phyloP scores from a whole-genome alignment of 1,140 invertebrate species.

The Leptinotarsa defecta region DNA sequence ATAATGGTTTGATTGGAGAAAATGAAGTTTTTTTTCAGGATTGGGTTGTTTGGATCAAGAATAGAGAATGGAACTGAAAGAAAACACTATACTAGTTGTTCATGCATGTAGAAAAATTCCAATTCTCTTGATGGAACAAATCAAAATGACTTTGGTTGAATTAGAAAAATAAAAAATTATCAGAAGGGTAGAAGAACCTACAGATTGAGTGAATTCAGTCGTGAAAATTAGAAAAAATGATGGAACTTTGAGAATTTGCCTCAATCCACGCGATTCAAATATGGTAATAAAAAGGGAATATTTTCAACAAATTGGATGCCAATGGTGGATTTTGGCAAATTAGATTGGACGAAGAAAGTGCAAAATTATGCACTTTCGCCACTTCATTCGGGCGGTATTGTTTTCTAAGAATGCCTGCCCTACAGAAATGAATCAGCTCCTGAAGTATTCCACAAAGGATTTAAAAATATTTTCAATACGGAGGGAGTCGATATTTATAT shows the following conservation, averaged over 20 bases:
- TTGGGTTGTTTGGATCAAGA: neutral
- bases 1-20: neutral
- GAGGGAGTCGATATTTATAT: neutral
- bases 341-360: neutral
- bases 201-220: neutral
- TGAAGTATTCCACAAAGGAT: neutral
- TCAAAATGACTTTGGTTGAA: neutral
- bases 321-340: neutral
- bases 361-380: neutral
- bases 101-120: neutral
- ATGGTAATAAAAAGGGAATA: no score
- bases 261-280: no score
- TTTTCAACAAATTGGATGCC: no score
- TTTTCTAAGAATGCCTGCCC: no score
- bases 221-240: neutral
- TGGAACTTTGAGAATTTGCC: no score
- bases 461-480: neutral
- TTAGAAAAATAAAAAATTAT: neutral
- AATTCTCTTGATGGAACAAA: neutral
- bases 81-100: neutral
- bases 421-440: neutral
- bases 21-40: neutral
- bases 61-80: neutral
- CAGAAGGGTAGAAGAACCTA: neutral
- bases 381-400: neutral